A percentile compares a stretch with the other conserved stretches of the same genome.
Evolutionary conservation across 2,113 vertebrate species (phyloP).

Genomic region (Oreochromis niloticus): DNA sequence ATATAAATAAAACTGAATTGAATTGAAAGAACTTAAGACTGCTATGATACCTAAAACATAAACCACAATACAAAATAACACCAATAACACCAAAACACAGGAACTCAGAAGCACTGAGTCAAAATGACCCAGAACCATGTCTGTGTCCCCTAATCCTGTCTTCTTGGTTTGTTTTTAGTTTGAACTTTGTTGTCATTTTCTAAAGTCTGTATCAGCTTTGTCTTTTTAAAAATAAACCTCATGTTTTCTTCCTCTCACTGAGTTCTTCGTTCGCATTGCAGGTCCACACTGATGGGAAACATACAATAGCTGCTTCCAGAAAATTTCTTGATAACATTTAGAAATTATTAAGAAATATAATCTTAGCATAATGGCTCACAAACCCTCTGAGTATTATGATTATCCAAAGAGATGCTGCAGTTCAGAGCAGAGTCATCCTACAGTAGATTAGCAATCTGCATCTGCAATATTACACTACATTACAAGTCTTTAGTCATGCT

Average conservation of each 20-base stretch:
- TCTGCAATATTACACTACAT: neutral
- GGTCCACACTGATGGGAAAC: neutral
- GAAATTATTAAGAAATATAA: neutral
- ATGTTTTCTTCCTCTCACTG: neutral
- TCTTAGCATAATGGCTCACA: neutral
- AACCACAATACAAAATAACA: neutral
- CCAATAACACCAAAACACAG: neutral
- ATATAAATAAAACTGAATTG: too few relatives aligned
- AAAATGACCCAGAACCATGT: neutral
- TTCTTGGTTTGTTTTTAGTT: neutral
- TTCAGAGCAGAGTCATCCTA: neutral
- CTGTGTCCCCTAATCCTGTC: neutral
- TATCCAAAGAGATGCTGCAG: neutral
- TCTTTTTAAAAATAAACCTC: neutral
- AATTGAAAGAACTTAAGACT: neutral
- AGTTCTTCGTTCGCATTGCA: neutral
- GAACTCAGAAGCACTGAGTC: neutral
- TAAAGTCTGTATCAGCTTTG: neutral
- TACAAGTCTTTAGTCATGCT: neutral
- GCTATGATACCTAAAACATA: rapidly evolving
- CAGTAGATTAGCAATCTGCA: neutral
- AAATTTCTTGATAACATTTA: neutral
- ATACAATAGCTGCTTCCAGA: neutral
- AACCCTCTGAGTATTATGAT: neutral
- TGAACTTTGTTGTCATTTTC: neutral